These are phyloP conservation scores for Perca schrenkii DNA, from an alignment of 2,113 vertebrate genomes.

Conservation along the genomic window DNA sequence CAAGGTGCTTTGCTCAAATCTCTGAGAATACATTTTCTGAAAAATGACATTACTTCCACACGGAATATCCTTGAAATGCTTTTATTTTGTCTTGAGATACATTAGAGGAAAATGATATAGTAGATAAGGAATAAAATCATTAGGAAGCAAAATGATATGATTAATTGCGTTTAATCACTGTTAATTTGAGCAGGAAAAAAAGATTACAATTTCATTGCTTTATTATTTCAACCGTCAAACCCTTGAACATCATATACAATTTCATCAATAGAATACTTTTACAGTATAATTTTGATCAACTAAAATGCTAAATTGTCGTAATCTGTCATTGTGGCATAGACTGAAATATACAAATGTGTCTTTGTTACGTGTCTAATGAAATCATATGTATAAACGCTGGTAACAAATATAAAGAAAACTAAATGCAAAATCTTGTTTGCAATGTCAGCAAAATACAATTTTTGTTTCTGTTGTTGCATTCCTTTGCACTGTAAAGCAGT, in stretches of 20 bases:
- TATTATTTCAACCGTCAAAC: slow-evolving; percentile 22
- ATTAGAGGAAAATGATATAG: not conserved
- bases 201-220: slow-evolving; percentile 1
- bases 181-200: slow-evolving; percentile 10
- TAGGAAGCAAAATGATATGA: slow-evolving; percentile 13
- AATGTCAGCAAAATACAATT: not conserved
- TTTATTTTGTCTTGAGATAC: slow-evolving; percentile 38
- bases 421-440: not conserved
- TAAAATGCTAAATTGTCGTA: not conserved
- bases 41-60: slow-evolving; percentile 29
- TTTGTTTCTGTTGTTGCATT: not conserved
- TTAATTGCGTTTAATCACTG: slow-evolving; percentile 26
- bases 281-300: not conserved
- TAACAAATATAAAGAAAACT: slow-evolving; percentile 1
- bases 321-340: not conserved
- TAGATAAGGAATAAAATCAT: slow-evolving; percentile 11
- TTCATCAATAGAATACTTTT: not conserved
- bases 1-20: slow-evolving; percentile 58
- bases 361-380: not conserved
- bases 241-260: not conserved
- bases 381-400: not conserved
- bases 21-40: slow-evolving; percentile 18
- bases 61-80: slow-evolving; percentile 35
- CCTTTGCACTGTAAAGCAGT: not conserved
- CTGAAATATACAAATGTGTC: not conserved